These are phyloP conservation scores for Aphis gossypii DNA, from an alignment of 1,140 invertebrate species.

Conservation along the genomic window DNA sequence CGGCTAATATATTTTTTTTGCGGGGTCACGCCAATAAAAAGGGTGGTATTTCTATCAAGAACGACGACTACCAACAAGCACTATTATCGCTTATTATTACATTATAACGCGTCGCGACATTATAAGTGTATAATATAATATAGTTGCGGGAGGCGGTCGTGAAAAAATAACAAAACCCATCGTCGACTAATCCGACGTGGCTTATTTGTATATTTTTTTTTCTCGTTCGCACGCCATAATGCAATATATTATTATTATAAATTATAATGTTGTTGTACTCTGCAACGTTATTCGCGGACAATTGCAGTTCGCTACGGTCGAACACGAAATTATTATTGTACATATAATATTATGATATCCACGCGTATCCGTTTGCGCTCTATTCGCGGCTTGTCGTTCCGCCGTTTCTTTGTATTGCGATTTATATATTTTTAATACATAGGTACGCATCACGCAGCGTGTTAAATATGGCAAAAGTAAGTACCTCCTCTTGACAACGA, in stretches of 20 bases:
- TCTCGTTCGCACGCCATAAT: conserved; percentile 23
- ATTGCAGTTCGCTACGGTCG: conserved; percentile 34
- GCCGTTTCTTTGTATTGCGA: neutral
- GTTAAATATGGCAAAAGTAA: neutral
- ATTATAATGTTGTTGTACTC: conserved; percentile 2
- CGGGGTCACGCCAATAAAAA: neutral
- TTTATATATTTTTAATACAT: neutral
- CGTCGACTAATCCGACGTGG: neutral
- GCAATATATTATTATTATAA: neutral
- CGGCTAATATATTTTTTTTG: neutral
- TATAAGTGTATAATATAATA: neutral
- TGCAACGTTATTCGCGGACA: conserved; percentile 33
- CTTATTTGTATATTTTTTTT: neutral
- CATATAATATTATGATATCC: neutral
- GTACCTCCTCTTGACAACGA: conserved; percentile 13
- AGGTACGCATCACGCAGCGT: neutral
- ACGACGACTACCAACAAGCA: neutral
- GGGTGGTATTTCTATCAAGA: neutral
- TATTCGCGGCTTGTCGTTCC: neutral
- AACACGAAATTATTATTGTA: neutral
- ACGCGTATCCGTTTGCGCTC: neutral
- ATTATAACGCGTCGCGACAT: neutral
- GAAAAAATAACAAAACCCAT: neutral
- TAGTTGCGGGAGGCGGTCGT: neutral
- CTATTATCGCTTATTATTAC: neutral